Percentiles rank a stretch among this genome's conserved stretches.
Conservation (phyloP, 2,113 vertebrate genomes). For the Ifrita kowaldi region DNA sequence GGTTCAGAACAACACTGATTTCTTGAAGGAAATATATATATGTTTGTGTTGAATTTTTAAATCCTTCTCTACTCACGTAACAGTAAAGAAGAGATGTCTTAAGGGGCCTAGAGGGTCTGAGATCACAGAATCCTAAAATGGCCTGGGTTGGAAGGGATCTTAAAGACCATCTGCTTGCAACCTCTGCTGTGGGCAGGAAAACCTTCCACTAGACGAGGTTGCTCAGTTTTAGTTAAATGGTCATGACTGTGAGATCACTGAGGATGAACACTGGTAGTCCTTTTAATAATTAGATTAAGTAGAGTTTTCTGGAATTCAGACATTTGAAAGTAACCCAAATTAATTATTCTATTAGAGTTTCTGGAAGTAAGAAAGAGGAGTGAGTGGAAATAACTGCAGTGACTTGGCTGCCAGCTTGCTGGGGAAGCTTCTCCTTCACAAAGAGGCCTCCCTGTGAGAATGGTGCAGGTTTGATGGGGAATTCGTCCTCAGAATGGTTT, state of each 20-base stretch:
- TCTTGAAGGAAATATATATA: neutral
- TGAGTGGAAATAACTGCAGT: neutral
- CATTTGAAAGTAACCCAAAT: neutral
- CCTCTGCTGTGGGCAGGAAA: neutral
- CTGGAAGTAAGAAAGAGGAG: neutral
- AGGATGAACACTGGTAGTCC: neutral
- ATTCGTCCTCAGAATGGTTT: neutral
- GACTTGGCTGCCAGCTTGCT: neutral
- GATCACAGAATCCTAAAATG: neutral
- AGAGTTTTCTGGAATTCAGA: neutral
- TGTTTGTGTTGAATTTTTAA: neutral
- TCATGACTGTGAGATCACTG: neutral
- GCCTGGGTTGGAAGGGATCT: neutral
- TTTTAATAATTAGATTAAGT: neutral
- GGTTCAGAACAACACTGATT: neutral
- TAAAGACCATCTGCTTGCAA: neutral
- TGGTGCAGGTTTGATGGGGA: neutral
- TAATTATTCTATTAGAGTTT: neutral
- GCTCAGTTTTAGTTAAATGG: neutral
- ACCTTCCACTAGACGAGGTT: neutral
- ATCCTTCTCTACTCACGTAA: neutral
- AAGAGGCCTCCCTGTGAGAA: neutral
- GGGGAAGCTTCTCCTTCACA: neutral
- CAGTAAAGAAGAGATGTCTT: neutral
- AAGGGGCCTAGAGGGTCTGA: neutral